phyloP scores from a whole-genome alignment of 2,888 invertebrate genomes.

The Criorhina ranunculi region DNA sequence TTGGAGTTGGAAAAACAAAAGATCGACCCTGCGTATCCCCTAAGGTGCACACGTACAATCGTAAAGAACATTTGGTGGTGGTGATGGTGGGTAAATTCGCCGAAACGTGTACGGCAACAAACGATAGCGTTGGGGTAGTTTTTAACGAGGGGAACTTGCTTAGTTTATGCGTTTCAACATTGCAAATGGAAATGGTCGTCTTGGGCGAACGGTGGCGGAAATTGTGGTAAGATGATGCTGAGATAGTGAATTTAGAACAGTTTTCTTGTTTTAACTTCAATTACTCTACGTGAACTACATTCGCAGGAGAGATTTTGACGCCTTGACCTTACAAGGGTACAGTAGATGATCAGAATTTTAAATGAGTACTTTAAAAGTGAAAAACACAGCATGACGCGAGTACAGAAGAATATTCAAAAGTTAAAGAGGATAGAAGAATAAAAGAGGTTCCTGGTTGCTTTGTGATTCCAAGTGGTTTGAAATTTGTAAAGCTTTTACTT shows the following conservation, averaged over 20 bases:
- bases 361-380: too few relatives aligned
- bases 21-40: constrained; percentile 25
- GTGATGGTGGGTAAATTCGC: constrained; percentile 19
- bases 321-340: too few relatives aligned
- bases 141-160: constrained; percentile 1
- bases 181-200: constrained; percentile 1
- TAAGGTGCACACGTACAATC: constrained; percentile 44
- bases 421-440: too few relatives aligned
- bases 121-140: not conserved
- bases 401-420: too few relatives aligned
- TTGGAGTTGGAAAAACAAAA: constrained; percentile 8
- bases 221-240: not conserved
- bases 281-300: constrained; percentile 27
- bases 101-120: constrained; percentile 6
- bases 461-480: too few relatives aligned
- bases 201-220: not conserved
- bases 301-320: not conserved
- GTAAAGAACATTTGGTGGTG: constrained; percentile 50
- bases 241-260: constrained; percentile 22
- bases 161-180: constrained; percentile 10
- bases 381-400: too few relatives aligned
- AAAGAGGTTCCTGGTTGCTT: too few relatives aligned
- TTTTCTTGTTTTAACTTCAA: not conserved
- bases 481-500: too few relatives aligned
- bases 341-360: too few relatives aligned